Conservation (phyloP, 2,888 invertebrate genomes). For the Limulus polyphemus region DNA sequence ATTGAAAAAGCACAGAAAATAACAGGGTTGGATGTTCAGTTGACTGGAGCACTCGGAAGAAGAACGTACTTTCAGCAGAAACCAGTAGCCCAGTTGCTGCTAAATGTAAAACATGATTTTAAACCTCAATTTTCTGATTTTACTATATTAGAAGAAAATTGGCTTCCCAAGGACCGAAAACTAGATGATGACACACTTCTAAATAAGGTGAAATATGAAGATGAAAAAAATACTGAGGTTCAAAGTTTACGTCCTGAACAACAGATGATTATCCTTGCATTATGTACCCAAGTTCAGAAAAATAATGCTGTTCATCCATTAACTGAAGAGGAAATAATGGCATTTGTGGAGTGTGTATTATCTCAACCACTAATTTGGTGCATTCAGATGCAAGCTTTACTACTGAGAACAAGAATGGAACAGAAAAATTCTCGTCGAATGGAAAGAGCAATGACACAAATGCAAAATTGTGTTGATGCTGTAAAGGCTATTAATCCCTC, state of each 20-base stretch:
- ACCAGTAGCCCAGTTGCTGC: constrained; percentile 64
- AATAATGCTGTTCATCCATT: constrained; percentile 57
- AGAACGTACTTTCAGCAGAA: constrained; percentile 78
- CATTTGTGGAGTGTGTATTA: constrained; percentile 54
- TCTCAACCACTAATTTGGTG: constrained; percentile 59
- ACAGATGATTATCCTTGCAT: constrained; percentile 63
- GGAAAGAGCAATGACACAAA: constrained; percentile 75
- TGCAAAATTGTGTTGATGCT: constrained; percentile 47
- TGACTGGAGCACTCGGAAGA: constrained; percentile 72
- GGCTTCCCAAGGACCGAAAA: constrained; percentile 45
- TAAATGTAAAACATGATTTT: constrained; percentile 48
- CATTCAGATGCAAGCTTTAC: constrained; percentile 57
- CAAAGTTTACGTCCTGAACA: constrained; percentile 52
- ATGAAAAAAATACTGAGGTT: constrained; percentile 36
- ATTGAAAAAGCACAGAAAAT: constrained; percentile 50
- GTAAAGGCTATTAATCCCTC: constrained; percentile 6
- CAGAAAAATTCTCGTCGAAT: constrained; percentile 62
- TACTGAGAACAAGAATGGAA: constrained; percentile 64
- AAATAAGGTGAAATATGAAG: constrained; percentile 58
- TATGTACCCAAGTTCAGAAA: constrained; percentile 48
- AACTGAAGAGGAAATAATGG: constrained; percentile 62
- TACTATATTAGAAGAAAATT: not conserved
- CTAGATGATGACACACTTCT: constrained; percentile 77
- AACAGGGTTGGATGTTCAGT: constrained; percentile 52
- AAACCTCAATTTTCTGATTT: not conserved